Evolutionary conservation across 2,113 vertebrate species (phyloP).

Genomic region (Atrichornis clamosus): DNA sequence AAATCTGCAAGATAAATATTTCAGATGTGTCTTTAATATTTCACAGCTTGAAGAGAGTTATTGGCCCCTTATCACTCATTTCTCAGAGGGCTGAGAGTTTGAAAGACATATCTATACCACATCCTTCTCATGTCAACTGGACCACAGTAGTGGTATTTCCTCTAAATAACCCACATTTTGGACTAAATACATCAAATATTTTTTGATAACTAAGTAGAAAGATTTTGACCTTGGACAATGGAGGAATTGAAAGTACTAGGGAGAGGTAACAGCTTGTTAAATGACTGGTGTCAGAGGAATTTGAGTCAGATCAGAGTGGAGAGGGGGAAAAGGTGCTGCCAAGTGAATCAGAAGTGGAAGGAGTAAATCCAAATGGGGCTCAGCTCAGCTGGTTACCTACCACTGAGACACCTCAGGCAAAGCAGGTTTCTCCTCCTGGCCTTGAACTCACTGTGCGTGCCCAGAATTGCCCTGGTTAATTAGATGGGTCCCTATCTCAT

Average conservation of each 20-base stretch:
- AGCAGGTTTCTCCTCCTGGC: not conserved
- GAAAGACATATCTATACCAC: not conserved
- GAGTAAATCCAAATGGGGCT: not conserved
- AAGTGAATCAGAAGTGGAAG: not conserved
- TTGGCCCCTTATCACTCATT: not conserved
- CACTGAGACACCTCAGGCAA: not conserved
- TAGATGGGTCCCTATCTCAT: not conserved
- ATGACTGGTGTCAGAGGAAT: not conserved
- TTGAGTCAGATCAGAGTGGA: not conserved
- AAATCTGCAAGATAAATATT: not conserved
- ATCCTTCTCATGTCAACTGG: not conserved
- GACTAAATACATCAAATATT: not conserved
- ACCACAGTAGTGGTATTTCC: not conserved
- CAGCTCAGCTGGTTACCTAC: not conserved
- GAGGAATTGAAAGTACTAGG: not conserved
- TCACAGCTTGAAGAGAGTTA: not conserved
- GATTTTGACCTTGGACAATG: not conserved
- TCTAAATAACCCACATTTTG: not conserved
- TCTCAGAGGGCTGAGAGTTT: not conserved
- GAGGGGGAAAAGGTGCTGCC: not conserved
- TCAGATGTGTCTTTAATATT: not conserved
- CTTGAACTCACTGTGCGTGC: not conserved
- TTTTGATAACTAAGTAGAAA: not conserved
- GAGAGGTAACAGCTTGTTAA: not conserved
- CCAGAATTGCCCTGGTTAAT: not conserved